phyloP scores from a whole-genome alignment of 2,888 invertebrate genomes.

The Pasiphila rectangulata region DNA sequence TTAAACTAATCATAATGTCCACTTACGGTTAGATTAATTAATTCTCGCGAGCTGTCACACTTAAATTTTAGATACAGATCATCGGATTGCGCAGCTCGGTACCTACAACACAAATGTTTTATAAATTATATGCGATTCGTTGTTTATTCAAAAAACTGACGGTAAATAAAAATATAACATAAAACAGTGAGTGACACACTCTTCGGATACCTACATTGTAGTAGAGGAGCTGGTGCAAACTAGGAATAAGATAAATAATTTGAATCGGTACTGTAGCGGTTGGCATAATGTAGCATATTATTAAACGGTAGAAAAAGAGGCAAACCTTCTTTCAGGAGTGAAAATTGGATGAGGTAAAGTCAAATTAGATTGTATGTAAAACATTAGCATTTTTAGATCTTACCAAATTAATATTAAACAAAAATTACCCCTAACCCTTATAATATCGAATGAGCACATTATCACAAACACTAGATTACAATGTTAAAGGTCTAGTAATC shows the following conservation, averaged over 20 bases:
- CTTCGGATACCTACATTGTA: conserved; percentile 3
- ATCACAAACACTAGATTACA: too few relatives aligned
- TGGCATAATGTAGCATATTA: too few relatives aligned
- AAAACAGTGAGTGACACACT: conserved; percentile 52
- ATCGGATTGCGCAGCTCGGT: conserved; percentile 48
- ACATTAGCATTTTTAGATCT: too few relatives aligned
- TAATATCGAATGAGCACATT: too few relatives aligned
- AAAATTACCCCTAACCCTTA: too few relatives aligned
- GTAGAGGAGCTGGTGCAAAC: conserved; percentile 22
- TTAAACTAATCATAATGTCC: conserved; percentile 1
- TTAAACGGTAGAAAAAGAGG: too few relatives aligned
- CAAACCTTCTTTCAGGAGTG: too few relatives aligned
- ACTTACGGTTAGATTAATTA: conserved; percentile 47
- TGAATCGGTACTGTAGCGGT: too few relatives aligned
- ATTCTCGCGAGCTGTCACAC: conserved; percentile 49
- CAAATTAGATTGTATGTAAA: too few relatives aligned
- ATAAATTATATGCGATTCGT: conserved; percentile 66
- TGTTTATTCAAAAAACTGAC: conserved; percentile 75
- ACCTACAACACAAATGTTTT: conserved; percentile 42
- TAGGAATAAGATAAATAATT: neutral
- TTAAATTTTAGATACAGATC: conserved; percentile 53
- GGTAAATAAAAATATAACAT: conserved; percentile 68
- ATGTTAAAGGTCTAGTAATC: too few relatives aligned
- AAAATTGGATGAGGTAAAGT: too few relatives aligned
- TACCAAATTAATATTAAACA: too few relatives aligned